Evolutionary conservation across 2,113 vertebrate genomes (phyloP), one percentile per base, ranked within the genome.

Genomic region (Malurus melanocephalus): DNA sequence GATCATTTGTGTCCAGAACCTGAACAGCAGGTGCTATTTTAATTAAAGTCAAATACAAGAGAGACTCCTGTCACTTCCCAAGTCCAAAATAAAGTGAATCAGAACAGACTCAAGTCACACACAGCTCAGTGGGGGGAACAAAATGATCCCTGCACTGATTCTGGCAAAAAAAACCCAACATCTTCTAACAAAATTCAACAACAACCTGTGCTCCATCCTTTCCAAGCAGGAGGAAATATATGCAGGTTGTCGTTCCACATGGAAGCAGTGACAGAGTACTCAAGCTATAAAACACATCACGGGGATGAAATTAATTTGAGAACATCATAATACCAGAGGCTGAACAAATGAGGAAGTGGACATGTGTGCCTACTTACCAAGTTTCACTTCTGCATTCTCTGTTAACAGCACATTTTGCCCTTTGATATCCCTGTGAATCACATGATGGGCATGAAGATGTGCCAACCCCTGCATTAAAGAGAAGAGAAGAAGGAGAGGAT

Each of bases 401-500:
- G 99, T 99, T 96, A 99, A 98, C 96, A 99, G 93, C 55, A 99
- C 99, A 11, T 99, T 99, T 88, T 99, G 99, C 51, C 99, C 99
- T 96, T 99, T 99, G 94, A 99, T 99, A 95, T 99, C 99, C 51
- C 99, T 98, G 85, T 99, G 99, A 96, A 99, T 99, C 94, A 99
- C 99, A 6, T 99, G 99, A 91, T 99, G 99, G 73, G 98, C 98
- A 38, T 99, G 99, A 81, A 99, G 98, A 97, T 99, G 99, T 80
- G 99, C 98, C 96, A 99, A 93, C 8, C 99, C 99, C 99, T 99
- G 95, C 20, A 72, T 32, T 27, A 69, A 49, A 33, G 67, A 43
- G 72, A 78, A 56, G 45, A 94, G 38, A 92, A 10, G 21, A 83
- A 67, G 28, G 16, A 88, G 52, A 74, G 6, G 28, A 93, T 14